These are phyloP conservation scores for Micrasema minimum DNA, from an alignment of 1,140 invertebrate species.

Conservation along the genomic window DNA sequence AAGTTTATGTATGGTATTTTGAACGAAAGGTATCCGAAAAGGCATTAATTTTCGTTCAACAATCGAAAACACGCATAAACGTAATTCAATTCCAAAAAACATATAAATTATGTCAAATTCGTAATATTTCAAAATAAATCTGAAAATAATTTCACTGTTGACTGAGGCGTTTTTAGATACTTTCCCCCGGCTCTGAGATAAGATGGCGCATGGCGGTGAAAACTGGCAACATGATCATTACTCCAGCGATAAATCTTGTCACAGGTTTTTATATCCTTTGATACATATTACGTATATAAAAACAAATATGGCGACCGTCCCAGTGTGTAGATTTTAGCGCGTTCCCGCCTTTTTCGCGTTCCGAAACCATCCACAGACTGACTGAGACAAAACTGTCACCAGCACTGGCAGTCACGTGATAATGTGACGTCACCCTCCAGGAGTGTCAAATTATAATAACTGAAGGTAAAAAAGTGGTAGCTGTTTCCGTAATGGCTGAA, in stretches of 20 bases:
- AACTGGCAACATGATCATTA: constrained; percentile 45
- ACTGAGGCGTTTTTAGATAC: too few relatives aligned
- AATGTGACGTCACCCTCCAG: constrained; percentile 20
- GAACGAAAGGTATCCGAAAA: too few relatives aligned
- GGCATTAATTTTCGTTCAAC: too few relatives aligned
- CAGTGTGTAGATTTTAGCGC: constrained; percentile 27
- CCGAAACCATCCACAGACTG: neutral
- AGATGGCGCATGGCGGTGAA: neutral
- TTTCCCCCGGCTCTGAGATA: neutral
- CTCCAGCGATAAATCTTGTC: constrained; percentile 51
- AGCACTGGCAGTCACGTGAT: constrained; percentile 7
- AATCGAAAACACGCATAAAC: too few relatives aligned
- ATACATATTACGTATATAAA: constrained; percentile 31
- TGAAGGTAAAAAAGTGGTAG: too few relatives aligned
- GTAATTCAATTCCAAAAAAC: too few relatives aligned
- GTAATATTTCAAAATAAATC: too few relatives aligned
- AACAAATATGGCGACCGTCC: constrained; percentile 28
- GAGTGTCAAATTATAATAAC: constrained; percentile 7
- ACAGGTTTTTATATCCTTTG: constrained; percentile 33
- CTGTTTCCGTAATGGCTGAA: too few relatives aligned
- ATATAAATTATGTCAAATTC: constrained; percentile 5
- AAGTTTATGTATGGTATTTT: too few relatives aligned
- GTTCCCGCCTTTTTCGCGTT: constrained; percentile 42
- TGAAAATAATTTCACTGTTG: too few relatives aligned
- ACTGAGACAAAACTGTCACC: constrained; percentile 2